These are phyloP conservation scores for Andrena chrysosceles DNA, from an alignment of 2,888 invertebrate species.

Conservation along the genomic window DNA sequence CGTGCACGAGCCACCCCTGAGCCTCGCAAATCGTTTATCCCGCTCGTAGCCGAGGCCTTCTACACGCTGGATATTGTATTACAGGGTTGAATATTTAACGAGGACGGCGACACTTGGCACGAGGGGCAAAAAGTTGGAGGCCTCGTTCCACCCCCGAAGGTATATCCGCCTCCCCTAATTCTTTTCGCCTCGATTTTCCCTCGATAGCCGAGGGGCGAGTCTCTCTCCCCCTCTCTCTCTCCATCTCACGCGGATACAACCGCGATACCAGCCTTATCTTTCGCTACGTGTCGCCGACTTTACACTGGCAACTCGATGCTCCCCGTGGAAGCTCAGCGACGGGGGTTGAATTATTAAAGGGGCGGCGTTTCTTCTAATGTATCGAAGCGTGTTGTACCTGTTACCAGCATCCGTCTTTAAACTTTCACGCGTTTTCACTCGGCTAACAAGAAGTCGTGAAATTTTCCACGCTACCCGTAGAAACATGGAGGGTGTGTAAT, in stretches of 20 bases:
- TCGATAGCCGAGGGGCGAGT: constrained; percentile 62
- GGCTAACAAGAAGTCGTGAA: not conserved
- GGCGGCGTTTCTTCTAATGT: constrained; percentile 18
- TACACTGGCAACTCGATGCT: constrained; percentile 40
- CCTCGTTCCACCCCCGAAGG: constrained; percentile 54
- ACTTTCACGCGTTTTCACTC: constrained; percentile 9
- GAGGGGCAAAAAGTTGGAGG: constrained; percentile 73
- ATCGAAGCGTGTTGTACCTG: constrained; percentile 36
- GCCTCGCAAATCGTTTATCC: constrained; percentile 75
- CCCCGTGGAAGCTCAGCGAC: constrained; percentile 34
- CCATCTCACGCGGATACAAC: constrained; percentile 54
- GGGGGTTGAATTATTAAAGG: constrained; percentile 60
- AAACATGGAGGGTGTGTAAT: not conserved
- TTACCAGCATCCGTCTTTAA: constrained; percentile 26
- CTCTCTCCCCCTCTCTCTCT: constrained; percentile 17
- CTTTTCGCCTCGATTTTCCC: constrained; percentile 76
- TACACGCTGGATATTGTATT: constrained; percentile 85
- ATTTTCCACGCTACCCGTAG: not conserved
- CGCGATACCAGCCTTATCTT: constrained; percentile 67
- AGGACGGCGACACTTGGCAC: constrained; percentile 79
- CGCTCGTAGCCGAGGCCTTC: constrained; percentile 68
- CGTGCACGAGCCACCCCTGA: constrained; percentile 35
- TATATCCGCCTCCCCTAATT: constrained; percentile 73
- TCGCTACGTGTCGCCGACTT: constrained; percentile 58
- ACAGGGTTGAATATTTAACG: constrained; percentile 86